These are phyloP conservation scores for Trichogramma dendrolimi DNA, from an alignment of 2,888 invertebrate species.

Conservation along the genomic window DNA sequence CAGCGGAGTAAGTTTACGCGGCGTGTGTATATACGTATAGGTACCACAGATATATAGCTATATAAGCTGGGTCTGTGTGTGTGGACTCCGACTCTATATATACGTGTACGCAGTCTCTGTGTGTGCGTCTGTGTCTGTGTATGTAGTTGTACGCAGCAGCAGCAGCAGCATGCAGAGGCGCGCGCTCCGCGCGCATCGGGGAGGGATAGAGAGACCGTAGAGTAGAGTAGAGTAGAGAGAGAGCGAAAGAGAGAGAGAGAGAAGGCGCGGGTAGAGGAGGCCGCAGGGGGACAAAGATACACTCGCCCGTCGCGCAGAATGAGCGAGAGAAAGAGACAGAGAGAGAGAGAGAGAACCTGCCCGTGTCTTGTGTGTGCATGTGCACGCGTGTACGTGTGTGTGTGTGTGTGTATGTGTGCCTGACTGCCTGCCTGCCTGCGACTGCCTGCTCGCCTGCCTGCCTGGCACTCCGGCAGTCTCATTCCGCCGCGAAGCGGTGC, in stretches of 20 bases:
- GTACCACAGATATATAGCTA: too few species aligned
- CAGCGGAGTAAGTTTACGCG: too few species aligned
- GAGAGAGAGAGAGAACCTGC: not conserved
- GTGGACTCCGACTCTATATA: too few species aligned
- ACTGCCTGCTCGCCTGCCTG: conserved; percentile 13
- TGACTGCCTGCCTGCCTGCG: conserved; percentile 20
- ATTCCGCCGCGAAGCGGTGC: conserved; percentile 48
- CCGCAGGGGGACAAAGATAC: not conserved
- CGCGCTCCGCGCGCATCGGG: not conserved
- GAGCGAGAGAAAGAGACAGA: not conserved
- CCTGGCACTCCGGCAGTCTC: conserved; percentile 28
- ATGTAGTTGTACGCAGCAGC: not conserved
- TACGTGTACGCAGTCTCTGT: too few species aligned
- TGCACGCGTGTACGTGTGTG: not conserved
- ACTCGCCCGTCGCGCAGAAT: not conserved
- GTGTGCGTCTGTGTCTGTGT: too few species aligned
- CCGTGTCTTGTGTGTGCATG: not conserved
- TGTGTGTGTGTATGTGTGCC: conserved; percentile 6
- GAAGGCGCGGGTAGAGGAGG: conserved; percentile 7
- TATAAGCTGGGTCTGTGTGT: too few species aligned
- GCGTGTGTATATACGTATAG: too few species aligned
- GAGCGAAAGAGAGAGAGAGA: not conserved
- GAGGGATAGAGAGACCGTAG: conserved; percentile 2
- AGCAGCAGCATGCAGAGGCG: not conserved
- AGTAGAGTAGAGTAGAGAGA: conserved; percentile 6